These are phyloP conservation scores for Pasiphila rectangulata DNA, from an alignment of 2,888 invertebrate genomes.

Conservation along the genomic window DNA sequence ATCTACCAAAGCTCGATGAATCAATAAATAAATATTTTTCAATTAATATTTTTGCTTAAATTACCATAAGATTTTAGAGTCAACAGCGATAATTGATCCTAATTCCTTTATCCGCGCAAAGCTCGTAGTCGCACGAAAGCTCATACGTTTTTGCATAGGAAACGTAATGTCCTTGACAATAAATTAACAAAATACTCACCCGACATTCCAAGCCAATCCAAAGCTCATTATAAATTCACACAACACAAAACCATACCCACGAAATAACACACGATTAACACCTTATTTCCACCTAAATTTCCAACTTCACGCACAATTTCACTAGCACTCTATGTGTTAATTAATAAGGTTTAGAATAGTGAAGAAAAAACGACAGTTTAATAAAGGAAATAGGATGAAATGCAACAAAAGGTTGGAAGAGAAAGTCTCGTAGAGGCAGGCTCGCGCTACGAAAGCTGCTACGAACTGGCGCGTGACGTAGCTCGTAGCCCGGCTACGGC, in stretches of 20 bases:
- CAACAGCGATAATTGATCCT: not conserved
- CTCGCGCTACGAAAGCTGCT: conserved; percentile 45
- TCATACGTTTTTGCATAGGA: too few relatives aligned
- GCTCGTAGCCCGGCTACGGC: conserved; percentile 34
- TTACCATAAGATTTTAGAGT: too few relatives aligned
- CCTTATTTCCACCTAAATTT: not conserved
- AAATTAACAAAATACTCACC: conserved; percentile 34
- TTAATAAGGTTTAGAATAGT: conserved; percentile 2
- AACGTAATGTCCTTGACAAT: not conserved
- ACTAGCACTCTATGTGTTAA: not conserved
- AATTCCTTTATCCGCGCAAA: conserved; percentile 1
- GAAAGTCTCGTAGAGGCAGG: conserved; percentile 43
- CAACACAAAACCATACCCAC: conserved; percentile 37
- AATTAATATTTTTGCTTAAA: too few relatives aligned
- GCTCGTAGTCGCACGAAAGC: too few relatives aligned
- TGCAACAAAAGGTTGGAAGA: conserved; percentile 38
- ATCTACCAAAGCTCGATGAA: too few relatives aligned
- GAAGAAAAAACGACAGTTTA: conserved; percentile 42
- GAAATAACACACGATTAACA: conserved; percentile 35
- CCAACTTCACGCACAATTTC: not conserved
- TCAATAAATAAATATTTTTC: too few relatives aligned
- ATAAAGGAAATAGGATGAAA: conserved; percentile 47
- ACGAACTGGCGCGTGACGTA: conserved; percentile 62
- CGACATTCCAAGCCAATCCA: conserved; percentile 25
- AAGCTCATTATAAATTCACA: conserved; percentile 32